phyloP scores from a whole-genome alignment of 2,113 vertebrate species.

The Elanus axillaris region DNA sequence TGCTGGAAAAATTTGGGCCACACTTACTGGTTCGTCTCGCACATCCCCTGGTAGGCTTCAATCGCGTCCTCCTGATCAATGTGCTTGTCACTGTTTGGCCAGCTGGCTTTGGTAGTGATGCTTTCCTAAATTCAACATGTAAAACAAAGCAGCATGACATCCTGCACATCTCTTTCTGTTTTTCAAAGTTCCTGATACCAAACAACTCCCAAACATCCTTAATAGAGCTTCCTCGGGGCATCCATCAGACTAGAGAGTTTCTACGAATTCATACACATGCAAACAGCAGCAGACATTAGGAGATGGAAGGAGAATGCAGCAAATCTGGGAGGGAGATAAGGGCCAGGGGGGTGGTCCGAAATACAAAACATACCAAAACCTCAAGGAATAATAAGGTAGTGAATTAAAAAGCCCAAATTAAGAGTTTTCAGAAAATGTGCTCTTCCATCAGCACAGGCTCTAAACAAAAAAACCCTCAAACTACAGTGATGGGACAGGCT shows the following conservation, averaged over 20 bases:
- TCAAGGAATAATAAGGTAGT: neutral
- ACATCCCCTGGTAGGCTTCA: conserved; percentile 79
- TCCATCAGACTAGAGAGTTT: neutral
- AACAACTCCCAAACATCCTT: neutral
- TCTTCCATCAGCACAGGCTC: neutral
- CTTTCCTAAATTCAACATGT: conserved; percentile 38
- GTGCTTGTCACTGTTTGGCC: conserved; percentile 77
- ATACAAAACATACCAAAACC: neutral
- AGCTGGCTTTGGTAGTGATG: conserved; percentile 44
- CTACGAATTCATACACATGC: rapidly evolving
- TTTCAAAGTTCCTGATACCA: neutral
- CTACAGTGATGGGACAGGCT: neutral
- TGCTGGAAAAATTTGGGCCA: neutral
- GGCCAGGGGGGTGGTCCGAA: neutral
- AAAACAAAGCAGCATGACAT: neutral
- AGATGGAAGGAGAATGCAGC: neutral
- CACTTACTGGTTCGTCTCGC: conserved; percentile 84
- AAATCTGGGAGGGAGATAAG: neutral
- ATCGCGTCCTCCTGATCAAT: conserved; percentile 78
- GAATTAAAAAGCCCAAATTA: neutral
- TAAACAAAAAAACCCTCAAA: neutral
- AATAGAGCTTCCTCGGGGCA: rapidly evolving
- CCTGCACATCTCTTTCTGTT: neutral
- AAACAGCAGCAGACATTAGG: neutral
- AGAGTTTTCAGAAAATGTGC: neutral